Percentiles rank a stretch among this genome's conserved stretches.
phyloP scores from a whole-genome alignment of 2,113 vertebrate species.

The Fulica atra region DNA sequence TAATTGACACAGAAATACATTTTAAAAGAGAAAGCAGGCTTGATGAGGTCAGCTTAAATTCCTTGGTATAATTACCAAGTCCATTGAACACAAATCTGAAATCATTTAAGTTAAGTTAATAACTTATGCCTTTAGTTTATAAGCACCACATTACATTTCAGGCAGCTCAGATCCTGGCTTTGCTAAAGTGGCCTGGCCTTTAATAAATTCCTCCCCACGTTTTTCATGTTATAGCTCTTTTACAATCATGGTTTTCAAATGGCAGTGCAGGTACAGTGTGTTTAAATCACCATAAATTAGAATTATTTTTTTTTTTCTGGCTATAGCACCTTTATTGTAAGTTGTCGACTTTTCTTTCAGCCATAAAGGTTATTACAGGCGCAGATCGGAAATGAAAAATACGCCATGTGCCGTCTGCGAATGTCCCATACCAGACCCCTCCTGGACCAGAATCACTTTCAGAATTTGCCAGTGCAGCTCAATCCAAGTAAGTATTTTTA shows the following conservation, averaged over 20 bases:
- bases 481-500: not conserved
- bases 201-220: constrained; percentile 67
- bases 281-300: constrained; percentile 67
- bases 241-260: constrained; percentile 62
- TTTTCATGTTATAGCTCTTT: constrained; percentile 65
- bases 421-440: constrained; percentile 4
- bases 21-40: constrained; percentile 70
- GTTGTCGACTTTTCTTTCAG: constrained; percentile 33
- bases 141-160: constrained; percentile 62
- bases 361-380: constrained; percentile 41
- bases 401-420: not conserved
- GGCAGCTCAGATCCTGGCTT: constrained; percentile 62
- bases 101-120: constrained; percentile 74
- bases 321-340: constrained; percentile 51
- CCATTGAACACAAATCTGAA: constrained; percentile 72
- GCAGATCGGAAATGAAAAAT: constrained; percentile 53
- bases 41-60: constrained; percentile 73
- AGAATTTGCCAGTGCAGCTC: not conserved
- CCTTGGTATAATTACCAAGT: constrained; percentile 62
- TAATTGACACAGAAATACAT: constrained; percentile 72
- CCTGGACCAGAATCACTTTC: not conserved
- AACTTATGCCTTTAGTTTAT: constrained; percentile 66
- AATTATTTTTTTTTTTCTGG: not conserved
- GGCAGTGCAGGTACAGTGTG: constrained; percentile 42
- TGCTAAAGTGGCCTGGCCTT: constrained; percentile 56